Evolutionary conservation across 2,797 vertebrate genomes (phyloP).

Genomic region (Sphenodon punctatus): DNA sequence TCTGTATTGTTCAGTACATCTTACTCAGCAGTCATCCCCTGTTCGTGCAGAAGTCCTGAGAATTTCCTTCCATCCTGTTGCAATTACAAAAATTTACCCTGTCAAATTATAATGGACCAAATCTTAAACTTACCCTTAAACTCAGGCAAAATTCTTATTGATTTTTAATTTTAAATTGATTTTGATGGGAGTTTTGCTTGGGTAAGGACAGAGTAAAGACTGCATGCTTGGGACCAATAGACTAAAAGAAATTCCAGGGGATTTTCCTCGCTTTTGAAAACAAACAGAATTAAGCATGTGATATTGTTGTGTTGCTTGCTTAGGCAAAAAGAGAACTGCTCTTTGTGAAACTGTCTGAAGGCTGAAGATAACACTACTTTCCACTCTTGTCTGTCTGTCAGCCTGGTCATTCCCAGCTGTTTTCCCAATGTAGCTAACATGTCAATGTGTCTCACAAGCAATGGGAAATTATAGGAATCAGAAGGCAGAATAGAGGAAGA

Average conservation of each 20-base stretch:
- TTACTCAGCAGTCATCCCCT: background rate
- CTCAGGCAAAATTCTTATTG: background rate
- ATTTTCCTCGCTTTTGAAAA: background rate
- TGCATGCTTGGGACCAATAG: rapidly evolving
- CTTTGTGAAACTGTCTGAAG: background rate
- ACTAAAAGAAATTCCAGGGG: background rate
- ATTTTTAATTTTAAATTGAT: background rate
- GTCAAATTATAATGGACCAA: background rate
- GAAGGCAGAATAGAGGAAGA: background rate
- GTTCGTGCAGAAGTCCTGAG: background rate
- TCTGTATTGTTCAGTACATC: background rate
- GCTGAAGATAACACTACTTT: background rate
- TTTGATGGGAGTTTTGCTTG: too few species aligned
- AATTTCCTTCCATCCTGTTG: background rate
- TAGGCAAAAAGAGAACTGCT: background rate
- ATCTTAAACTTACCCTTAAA: rapidly evolving
- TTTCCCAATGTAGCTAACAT: background rate
- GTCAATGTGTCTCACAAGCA: rapidly evolving
- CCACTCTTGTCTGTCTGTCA: background rate
- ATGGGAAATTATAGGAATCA: background rate
- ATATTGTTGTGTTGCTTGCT: background rate
- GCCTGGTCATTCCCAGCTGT: background rate
- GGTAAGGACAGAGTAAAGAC: background rate
- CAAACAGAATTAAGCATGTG: rapidly evolving
- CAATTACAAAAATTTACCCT: background rate